Evolutionary conservation across 1,140 invertebrate genomes (phyloP), one percentile per base, ranked within the genome.

Genomic region (Cydia pomonella): DNA sequence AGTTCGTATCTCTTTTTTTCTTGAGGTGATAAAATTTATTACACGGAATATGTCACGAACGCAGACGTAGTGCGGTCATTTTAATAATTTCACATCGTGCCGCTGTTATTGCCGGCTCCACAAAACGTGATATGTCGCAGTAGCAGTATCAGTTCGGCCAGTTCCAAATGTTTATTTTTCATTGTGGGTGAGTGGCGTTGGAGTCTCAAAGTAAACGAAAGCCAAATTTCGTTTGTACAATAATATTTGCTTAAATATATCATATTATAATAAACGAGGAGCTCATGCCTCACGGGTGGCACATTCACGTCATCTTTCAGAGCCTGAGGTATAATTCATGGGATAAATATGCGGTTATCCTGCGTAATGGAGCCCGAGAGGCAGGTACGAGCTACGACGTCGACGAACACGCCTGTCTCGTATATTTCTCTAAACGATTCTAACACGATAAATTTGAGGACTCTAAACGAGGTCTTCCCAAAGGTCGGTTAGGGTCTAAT

Each of bases 401-500:
- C 47, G 33, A 73, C 74, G 75, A 66, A 73, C 44, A 69, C 75
- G 72, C 47, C 74, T 38, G 59, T 72, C 66, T 78, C 76, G 53
- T 79, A 82, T 78, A 79, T 81, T 79, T 72, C 73, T 44, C 71
- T 78, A 82, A 79, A 64, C 77, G 76, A 75, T 79, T 79, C 75
- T 78, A 73, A 73, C 66, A 66, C 76, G 76, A 84, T 80, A 83
- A 76, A 83, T 82, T 82, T 84, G 50, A 72, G 66, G 75, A 80
- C 77, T 75, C 82, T 21, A 76, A 79, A 82, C 74, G 76, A 81
- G 79, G 69, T 71, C 77, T 77, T 47, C 69, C 79, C 71, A 76
- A 80, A 78, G 74, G 78, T 79, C 76, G 74, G 75, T 53, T 77
- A 80, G 77, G 73, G 75, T 76, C 74, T 84, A 81, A 84, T 84